A percentile compares a stretch with the other conserved stretches of the same genome.
Conservation (phyloP, 2,797 vertebrate genomes). For the Pantherophis vulpinus region DNA sequence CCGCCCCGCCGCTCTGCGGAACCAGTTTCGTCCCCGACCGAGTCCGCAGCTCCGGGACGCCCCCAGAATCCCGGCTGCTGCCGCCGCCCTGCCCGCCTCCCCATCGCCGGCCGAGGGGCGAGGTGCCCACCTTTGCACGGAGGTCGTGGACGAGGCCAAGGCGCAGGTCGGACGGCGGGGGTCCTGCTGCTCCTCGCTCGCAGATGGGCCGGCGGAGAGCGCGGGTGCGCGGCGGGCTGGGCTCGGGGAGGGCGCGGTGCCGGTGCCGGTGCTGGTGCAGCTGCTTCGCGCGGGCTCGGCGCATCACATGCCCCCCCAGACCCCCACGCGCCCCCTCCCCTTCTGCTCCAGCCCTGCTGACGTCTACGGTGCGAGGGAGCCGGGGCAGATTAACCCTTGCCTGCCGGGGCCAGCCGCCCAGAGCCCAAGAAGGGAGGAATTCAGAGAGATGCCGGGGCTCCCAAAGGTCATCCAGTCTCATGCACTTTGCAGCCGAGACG, state of each 20-base stretch:
- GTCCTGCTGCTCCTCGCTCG: not conserved
- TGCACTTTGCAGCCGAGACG: not conserved
- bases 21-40: not conserved
- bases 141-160: not conserved
- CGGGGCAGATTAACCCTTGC: constrained; percentile 51
- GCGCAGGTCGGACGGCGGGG: not conserved
- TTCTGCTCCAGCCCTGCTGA: constrained; percentile 40
- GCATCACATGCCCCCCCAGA: constrained; percentile 51
- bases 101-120: not conserved
- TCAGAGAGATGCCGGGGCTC: not conserved
- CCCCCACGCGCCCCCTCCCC: constrained; percentile 26
- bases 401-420: not conserved
- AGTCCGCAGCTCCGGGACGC: not conserved
- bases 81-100: not conserved
- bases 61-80: not conserved
- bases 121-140: constrained; percentile 12
- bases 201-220: not conserved
- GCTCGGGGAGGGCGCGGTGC: not conserved
- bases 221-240: not conserved
- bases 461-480: not conserved
- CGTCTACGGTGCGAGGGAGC: constrained; percentile 29
- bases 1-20: not conserved
- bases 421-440: not conserved
- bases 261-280: constrained; percentile 21
- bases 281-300: constrained; percentile 43